Percentiles rank a stretch among this genome's conserved stretches.
These are phyloP conservation scores for Psittacula cyanocephala DNA, from an alignment of 2,113 vertebrate genomes.

Conservation along the genomic window DNA sequence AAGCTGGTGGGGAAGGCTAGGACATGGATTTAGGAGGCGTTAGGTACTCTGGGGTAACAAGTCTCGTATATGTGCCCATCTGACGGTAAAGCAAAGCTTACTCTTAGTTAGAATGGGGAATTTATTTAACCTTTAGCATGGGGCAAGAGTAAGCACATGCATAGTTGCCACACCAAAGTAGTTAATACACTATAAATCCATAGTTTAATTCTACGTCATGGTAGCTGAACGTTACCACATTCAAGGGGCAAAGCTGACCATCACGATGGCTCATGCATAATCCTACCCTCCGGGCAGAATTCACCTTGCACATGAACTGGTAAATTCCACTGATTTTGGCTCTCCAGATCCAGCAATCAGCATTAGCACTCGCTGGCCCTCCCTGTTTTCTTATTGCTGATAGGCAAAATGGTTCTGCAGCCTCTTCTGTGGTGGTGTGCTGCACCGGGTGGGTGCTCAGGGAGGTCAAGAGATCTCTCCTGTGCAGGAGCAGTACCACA, in stretches of 20 bases:
- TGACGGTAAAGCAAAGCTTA: neutral
- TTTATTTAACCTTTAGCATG: neutral
- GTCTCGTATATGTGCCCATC: neutral
- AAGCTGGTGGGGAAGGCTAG: neutral
- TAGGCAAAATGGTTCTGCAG: neutral
- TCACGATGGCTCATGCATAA: neutral
- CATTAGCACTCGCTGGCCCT: neutral
- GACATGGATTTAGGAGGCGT: neutral
- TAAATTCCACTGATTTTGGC: neutral
- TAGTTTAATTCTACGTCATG: neutral
- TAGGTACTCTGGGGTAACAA: neutral
- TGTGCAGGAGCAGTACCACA: neutral
- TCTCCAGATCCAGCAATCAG: neutral
- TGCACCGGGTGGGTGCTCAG: accelerated
- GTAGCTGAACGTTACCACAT: neutral
- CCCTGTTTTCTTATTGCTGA: neutral
- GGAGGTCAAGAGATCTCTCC: neutral
- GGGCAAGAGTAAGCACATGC: neutral
- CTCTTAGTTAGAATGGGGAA: neutral
- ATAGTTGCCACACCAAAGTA: neutral
- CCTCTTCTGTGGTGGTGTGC: neutral
- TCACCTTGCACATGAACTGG: neutral
- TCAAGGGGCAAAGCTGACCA: neutral
- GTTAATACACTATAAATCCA: neutral
- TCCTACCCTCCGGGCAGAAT: neutral